phyloP scores from a whole-genome alignment of 2,888 invertebrate genomes.

The Strigamia transsilvanica region DNA sequence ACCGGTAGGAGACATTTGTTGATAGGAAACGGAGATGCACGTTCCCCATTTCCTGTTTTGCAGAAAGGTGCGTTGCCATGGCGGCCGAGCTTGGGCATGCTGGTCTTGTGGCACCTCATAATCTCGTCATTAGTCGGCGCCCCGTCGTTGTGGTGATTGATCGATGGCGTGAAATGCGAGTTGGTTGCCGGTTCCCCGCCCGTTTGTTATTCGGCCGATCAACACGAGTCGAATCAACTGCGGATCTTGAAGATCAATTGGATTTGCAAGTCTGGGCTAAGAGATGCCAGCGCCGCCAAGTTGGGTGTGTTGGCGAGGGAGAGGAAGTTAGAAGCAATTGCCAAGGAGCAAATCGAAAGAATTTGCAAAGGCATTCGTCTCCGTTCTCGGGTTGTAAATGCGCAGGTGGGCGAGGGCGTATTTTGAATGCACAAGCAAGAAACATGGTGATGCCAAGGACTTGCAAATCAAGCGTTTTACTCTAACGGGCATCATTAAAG shows the following conservation, averaged over 20 bases:
- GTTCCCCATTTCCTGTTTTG: conserved; percentile 16
- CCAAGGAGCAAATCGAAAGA: conserved; percentile 21
- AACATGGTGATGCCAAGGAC: conserved; percentile 30
- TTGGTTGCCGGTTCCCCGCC: conserved; percentile 13
- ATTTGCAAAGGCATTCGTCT: conserved; percentile 26
- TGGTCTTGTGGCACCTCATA: conserved; percentile 18
- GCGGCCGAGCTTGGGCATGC: background rate
- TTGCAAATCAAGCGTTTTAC: conserved; percentile 26
- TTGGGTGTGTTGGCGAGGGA: background rate
- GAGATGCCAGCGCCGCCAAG: background rate
- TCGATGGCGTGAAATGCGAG: conserved; percentile 26
- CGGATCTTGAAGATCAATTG: conserved; percentile 13
- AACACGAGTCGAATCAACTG: conserved; percentile 16
- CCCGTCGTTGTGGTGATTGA: conserved; percentile 16
- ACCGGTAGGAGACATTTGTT: background rate
- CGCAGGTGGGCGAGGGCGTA: conserved; percentile 22
- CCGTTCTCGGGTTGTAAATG: conserved; percentile 9
- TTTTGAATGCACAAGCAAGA: background rate
- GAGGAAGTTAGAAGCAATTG: conserved; percentile 4
- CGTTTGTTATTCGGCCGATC: conserved; percentile 13
- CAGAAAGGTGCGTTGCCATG: background rate
- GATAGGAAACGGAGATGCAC: background rate
- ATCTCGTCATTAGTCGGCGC: conserved; percentile 16
- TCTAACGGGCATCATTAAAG: conserved; percentile 16
- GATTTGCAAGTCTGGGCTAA: conserved; percentile 25